Evolutionary conservation across 2,113 vertebrate genomes (phyloP).

Genomic region (Xyrauchen texanus): DNA sequence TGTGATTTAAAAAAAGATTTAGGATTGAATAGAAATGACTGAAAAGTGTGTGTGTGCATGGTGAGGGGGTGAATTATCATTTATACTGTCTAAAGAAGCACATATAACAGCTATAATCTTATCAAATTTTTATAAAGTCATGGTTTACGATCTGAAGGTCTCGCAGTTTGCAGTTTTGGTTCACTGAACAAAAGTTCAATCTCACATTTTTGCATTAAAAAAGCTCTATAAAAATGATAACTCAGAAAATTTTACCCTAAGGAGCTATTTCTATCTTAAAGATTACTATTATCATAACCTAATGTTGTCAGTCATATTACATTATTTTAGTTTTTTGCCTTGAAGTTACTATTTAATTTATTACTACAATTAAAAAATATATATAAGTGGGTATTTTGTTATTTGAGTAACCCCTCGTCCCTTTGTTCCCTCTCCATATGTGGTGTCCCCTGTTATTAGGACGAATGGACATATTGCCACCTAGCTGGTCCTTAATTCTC

Average conservation of each 20-base stretch:
- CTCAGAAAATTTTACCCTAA: too few species aligned
- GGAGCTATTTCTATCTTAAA: too few species aligned
- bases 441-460: slow-evolving; percentile 50
- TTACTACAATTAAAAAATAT: too few species aligned
- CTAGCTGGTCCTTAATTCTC: slow-evolving; percentile 78
- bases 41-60: slow-evolving; percentile 71
- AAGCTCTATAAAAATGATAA: too few species aligned
- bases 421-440: slow-evolving; percentile 37
- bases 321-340: too few species aligned
- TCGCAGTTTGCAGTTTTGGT: background rate
- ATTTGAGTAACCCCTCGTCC: too few species aligned
- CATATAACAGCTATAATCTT: slow-evolving; percentile 23
- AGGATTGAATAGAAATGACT: slow-evolving; percentile 58
- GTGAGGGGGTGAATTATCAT: slow-evolving; percentile 61
- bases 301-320: too few species aligned
- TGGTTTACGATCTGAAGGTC: slow-evolving; percentile 15
- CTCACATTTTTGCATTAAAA: too few species aligned
- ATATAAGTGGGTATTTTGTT: too few species aligned
- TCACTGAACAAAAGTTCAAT: too few species aligned
- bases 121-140: background rate
- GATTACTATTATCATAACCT: too few species aligned
- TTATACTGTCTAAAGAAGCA: slow-evolving; percentile 9
- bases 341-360: too few species aligned
- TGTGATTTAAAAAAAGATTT: slow-evolving; percentile 69
- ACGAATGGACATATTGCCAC: slow-evolving; percentile 78